These are phyloP conservation scores for Lasiurus borealis DNA, from an alignment of 2,113 vertebrate species.

Conservation along the genomic window DNA sequence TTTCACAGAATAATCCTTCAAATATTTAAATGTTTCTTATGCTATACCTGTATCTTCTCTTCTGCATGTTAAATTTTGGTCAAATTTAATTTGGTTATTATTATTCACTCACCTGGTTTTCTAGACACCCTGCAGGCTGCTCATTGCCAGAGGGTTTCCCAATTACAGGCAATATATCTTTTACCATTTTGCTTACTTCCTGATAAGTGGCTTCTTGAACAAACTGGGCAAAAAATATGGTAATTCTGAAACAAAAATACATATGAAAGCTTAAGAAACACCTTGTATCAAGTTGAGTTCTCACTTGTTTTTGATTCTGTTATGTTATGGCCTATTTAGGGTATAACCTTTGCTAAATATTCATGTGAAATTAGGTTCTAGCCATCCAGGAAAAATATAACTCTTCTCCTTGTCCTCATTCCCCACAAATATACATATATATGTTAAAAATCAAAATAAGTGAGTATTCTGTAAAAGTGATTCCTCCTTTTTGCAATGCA, in stretches of 20 bases:
- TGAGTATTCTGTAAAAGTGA: neutral
- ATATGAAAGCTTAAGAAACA: neutral
- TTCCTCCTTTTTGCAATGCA: neutral
- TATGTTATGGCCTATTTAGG: neutral
- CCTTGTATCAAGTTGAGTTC: neutral
- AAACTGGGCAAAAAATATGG: constrained; percentile 75
- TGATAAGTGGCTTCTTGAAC: constrained; percentile 61
- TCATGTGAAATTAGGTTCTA: neutral
- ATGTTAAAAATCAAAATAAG: constrained; percentile 25
- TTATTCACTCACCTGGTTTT: constrained; percentile 67
- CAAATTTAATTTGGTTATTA: neutral
- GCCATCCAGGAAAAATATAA: neutral
- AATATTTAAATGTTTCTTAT: neutral
- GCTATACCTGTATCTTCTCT: neutral
- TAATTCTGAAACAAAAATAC: constrained; percentile 71
- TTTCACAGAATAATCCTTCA: neutral
- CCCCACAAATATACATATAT: neutral
- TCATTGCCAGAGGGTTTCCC: constrained; percentile 26
- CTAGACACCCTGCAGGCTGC: constrained; percentile 45
- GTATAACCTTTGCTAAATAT: neutral
- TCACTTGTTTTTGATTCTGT: neutral
- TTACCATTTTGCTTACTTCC: constrained; percentile 75
- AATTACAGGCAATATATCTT: constrained; percentile 47
- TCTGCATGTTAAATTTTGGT: neutral
- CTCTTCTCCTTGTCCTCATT: neutral